Conservation (phyloP, 2,888 invertebrate genomes). For the Cryptus armator region DNA sequence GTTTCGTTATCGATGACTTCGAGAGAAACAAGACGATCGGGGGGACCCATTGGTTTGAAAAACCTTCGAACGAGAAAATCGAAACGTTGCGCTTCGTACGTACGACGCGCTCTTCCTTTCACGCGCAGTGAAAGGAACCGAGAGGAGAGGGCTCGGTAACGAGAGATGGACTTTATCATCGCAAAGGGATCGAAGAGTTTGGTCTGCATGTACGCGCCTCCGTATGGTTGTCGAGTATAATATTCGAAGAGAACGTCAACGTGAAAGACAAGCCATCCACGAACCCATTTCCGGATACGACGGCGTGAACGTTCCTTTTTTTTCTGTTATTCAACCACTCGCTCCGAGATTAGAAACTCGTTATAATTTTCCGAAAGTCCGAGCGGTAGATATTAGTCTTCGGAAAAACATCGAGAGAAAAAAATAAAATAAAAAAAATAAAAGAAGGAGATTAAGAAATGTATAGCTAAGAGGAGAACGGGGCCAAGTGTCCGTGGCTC, state of each 20-base stretch:
- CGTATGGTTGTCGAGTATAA: not conserved
- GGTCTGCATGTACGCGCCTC: not conserved
- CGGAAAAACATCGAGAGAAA: not conserved
- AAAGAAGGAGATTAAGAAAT: conserved; percentile 20
- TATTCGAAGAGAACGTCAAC: conserved; percentile 37
- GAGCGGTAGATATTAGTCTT: not conserved
- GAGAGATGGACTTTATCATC: conserved; percentile 57
- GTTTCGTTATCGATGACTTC: not conserved
- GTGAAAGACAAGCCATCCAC: not conserved
- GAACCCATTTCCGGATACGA: conserved; percentile 47
- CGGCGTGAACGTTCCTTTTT: not conserved
- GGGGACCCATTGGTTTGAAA: not conserved
- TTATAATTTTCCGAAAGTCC: not conserved
- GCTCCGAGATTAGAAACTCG: conserved; percentile 20
- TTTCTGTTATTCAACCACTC: not conserved
- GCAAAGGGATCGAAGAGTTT: conserved; percentile 48
- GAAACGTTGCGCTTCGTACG: conserved; percentile 31
- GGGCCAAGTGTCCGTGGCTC: conserved; percentile 73
- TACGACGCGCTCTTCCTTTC: conserved; percentile 65
- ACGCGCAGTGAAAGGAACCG: conserved; percentile 67
- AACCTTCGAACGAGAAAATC: conserved; percentile 47
- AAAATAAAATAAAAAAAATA: not conserved
- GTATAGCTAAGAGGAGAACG: conserved; percentile 33
- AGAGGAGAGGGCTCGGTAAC: conserved; percentile 48
- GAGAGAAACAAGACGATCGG: conserved; percentile 3